Evolutionary conservation across 2,888 invertebrate species (phyloP).

Genomic region (Danaus chrysippus): DNA sequence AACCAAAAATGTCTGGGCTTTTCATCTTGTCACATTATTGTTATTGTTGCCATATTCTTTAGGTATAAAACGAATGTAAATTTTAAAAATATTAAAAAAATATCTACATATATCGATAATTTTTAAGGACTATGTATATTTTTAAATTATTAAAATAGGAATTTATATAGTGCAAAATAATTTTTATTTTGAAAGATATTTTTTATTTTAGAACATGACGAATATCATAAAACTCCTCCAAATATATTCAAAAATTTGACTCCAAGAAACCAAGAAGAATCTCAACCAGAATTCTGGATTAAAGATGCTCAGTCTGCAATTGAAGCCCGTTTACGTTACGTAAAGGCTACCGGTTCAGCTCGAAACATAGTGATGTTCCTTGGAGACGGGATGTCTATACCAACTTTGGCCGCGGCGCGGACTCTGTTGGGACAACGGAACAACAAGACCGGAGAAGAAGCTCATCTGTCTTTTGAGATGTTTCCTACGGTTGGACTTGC

Average conservation of each 20-base stretch:
- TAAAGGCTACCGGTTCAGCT: conserved; percentile 43
- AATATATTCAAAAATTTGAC: not conserved
- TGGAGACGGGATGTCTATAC: conserved; percentile 87
- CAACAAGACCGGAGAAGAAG: conserved; percentile 78
- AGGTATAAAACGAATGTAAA: too few relatives aligned
- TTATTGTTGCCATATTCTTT: too few relatives aligned
- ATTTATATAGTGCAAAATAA: too few relatives aligned
- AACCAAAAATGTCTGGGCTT: too few relatives aligned
- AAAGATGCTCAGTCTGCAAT: conserved; percentile 63
- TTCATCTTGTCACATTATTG: too few relatives aligned
- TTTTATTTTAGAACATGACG: conserved; percentile 7
- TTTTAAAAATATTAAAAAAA: too few relatives aligned
- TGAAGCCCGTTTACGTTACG: conserved; percentile 44
- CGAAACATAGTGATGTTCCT: conserved; percentile 84
- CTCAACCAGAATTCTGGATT: conserved; percentile 64
- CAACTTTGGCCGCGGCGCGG: conserved; percentile 83
- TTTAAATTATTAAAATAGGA: too few relatives aligned
- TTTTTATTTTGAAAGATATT: conserved; percentile 2
- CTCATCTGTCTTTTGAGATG: conserved; percentile 78
- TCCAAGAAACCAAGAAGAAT: conserved; percentile 28
- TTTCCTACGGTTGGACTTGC: conserved; percentile 80
- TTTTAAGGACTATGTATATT: too few relatives aligned
- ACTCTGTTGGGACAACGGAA: conserved; percentile 81
- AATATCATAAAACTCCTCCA: conserved; percentile 15
- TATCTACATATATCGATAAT: too few relatives aligned